Evolutionary conservation across 2,113 vertebrate species (phyloP), one percentile per base, ranked within the genome.

Genomic region (Pteruthius melanotis): DNA sequence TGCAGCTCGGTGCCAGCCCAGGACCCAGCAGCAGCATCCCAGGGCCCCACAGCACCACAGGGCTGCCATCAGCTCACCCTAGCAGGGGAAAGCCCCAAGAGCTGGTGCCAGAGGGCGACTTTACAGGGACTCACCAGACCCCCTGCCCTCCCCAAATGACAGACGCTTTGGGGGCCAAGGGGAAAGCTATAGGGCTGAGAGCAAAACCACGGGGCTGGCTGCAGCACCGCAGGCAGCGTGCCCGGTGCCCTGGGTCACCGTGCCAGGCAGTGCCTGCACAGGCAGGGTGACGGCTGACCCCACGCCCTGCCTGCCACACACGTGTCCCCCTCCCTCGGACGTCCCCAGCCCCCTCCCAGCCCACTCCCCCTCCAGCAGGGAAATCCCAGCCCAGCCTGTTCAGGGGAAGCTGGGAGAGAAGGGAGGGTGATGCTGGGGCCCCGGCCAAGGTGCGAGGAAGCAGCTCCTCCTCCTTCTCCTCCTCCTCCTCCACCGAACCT

Each of bases 391-490:
- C 71, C 63, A 83, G 83, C 50, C 60, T 84, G 84, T 89, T 10
- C 7, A 4, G 60, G 60, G 64, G 63, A 94, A 83, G 65, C 45
- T 10, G 10, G 61, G 49, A 72, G 33, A 75, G 52, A 30, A 81
- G 49, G 61, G 66, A 81, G 61, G 60, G 72, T 22, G 49, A 75
- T 64, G 66, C 53, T 19, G 12, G 74, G 91, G 74, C 47, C 75
- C n/a, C 6, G 2, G 66, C 82, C 72, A 94, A 93, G 83, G 83
- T 87, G 89, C 1, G 79, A 96, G 86, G 65, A 87, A 87, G 81
- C 71, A 59, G 54, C 82, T 86, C 75, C 83, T 61, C 75, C 93
- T 94, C 80, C 70, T 83, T 31, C 76, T 92, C 40, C 86, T 89
- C 71, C 70, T 84, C 35, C 82, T 92, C 68, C 45, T 89, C 87